Percentiles rank a stretch among this genome's conserved stretches.
phyloP scores from a whole-genome alignment of 2,113 vertebrate species.

The Paraplagusia blochii region DNA sequence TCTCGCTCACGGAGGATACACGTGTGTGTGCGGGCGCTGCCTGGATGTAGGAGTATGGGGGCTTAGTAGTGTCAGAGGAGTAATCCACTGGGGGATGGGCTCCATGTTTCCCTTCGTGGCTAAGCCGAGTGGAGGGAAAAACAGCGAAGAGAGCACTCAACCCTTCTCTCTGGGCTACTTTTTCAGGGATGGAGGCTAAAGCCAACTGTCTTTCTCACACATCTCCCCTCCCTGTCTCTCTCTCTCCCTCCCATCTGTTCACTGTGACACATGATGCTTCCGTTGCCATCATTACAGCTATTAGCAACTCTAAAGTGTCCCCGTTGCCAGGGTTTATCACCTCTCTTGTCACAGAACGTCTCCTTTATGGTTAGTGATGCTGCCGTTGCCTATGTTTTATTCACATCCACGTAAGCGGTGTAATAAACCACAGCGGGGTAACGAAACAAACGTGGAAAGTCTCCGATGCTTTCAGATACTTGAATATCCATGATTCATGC shows the following conservation, averaged over 20 bases:
- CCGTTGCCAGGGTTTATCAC: slow-evolving; percentile 52
- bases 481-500: too few relatives aligned
- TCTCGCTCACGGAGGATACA: slow-evolving; percentile 58
- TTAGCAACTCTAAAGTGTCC: slow-evolving; percentile 57
- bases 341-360: slow-evolving; percentile 31
- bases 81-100: slow-evolving; percentile 71
- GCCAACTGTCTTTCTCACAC: slow-evolving; percentile 53
- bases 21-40: slow-evolving; percentile 58
- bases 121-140: slow-evolving; percentile 64
- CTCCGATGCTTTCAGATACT: too few relatives aligned
- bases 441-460: not conserved
- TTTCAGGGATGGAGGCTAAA: slow-evolving; percentile 61
- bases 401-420: not conserved
- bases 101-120: slow-evolving; percentile 47
- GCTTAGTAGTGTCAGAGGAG: slow-evolving; percentile 62
- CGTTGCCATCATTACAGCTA: slow-evolving; percentile 56
- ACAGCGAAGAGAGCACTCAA: slow-evolving; percentile 57
- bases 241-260: slow-evolving; percentile 61
- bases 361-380: slow-evolving; percentile 7
- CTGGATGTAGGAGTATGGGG: slow-evolving; percentile 63
- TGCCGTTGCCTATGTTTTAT: slow-evolving; percentile 15
- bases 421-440: not conserved
- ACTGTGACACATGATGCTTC: slow-evolving; percentile 46
- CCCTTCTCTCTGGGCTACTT: slow-evolving; percentile 54
- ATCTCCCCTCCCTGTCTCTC: slow-evolving; percentile 24